A percentile compares a stretch with the other conserved stretches of the same genome.
Conservation (phyloP, 2,113 vertebrate species). For the Alexandromys fortis region DNA sequence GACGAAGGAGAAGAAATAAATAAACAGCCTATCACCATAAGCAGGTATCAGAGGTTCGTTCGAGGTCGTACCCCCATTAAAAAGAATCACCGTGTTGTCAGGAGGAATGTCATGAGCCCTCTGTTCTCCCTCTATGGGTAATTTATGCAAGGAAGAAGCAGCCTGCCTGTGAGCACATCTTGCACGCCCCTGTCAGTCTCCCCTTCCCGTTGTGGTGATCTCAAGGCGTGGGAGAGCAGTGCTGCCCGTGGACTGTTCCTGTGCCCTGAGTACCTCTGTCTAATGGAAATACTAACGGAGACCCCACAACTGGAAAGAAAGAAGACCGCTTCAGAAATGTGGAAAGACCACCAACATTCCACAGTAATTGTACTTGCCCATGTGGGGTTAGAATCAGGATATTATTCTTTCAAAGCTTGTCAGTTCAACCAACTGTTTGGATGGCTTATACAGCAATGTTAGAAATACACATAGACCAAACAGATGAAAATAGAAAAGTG, state of each 20-base stretch:
- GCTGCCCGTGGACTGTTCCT: not conserved
- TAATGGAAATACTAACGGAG: slow-evolving; percentile 26
- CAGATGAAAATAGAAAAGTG: slow-evolving; percentile 8
- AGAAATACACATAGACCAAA: slow-evolving; percentile 15
- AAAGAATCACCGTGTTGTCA: slow-evolving; percentile 84
- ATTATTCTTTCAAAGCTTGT: not conserved
- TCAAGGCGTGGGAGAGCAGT: not conserved
- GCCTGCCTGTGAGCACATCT: slow-evolving; percentile 36
- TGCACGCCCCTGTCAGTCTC: not conserved
- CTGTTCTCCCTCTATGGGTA: slow-evolving; percentile 38
- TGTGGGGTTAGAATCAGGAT: not conserved
- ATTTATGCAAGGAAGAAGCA: slow-evolving; percentile 58
- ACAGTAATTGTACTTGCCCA: not conserved
- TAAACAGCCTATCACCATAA: slow-evolving; percentile 85
- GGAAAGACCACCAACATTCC: slow-evolving; percentile 19
- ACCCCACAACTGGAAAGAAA: slow-evolving; percentile 13
- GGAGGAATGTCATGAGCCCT: slow-evolving; percentile 72
- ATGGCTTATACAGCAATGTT: slow-evolving; percentile 3
- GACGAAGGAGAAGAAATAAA: slow-evolving; percentile 87
- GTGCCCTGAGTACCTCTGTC: not conserved
- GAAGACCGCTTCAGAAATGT: slow-evolving; percentile 16
- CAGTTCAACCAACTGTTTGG: not conserved
- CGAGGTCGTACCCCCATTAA: slow-evolving; percentile 84
- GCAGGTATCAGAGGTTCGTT: slow-evolving; percentile 79
- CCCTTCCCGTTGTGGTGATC: not conserved